phyloP scores from a whole-genome alignment of 2,113 vertebrate species.

The Boulengeromyrus knoepffleri region DNA sequence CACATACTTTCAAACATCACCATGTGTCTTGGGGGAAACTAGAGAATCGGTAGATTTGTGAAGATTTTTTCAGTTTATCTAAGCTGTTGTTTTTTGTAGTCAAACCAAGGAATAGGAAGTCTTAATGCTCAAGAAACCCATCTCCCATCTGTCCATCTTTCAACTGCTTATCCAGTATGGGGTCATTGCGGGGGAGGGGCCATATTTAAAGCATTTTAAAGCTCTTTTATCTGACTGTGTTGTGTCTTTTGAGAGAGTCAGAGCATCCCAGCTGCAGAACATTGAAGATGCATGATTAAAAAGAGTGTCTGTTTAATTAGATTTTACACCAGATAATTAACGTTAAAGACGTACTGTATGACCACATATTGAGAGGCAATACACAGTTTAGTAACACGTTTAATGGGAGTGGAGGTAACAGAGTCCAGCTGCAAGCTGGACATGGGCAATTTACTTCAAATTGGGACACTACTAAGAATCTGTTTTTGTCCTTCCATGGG shows the following conservation, averaged over 20 bases:
- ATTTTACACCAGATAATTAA: background rate
- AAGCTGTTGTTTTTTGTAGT: background rate
- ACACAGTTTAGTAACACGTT: background rate
- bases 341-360: background rate
- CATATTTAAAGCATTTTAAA: background rate
- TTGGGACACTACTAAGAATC: background rate
- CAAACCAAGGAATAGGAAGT: background rate
- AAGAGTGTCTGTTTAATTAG: background rate
- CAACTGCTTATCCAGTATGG: background rate
- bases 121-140: background rate
- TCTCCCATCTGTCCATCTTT: background rate
- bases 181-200: background rate
- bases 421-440: background rate
- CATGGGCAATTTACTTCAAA: background rate
- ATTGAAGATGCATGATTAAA: background rate
- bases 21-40: background rate
- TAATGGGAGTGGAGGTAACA: background rate
- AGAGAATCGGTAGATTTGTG: background rate
- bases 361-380: background rate
- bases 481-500: background rate
- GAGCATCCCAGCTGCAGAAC: background rate
- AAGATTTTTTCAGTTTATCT: background rate
- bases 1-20: background rate
- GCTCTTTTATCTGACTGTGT: background rate
- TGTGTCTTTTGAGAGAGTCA: background rate